These are phyloP conservation scores for Drosophila melanogaster DNA, from an alignment of 1,140 invertebrate genomes.

Conservation along the genomic window DNA sequence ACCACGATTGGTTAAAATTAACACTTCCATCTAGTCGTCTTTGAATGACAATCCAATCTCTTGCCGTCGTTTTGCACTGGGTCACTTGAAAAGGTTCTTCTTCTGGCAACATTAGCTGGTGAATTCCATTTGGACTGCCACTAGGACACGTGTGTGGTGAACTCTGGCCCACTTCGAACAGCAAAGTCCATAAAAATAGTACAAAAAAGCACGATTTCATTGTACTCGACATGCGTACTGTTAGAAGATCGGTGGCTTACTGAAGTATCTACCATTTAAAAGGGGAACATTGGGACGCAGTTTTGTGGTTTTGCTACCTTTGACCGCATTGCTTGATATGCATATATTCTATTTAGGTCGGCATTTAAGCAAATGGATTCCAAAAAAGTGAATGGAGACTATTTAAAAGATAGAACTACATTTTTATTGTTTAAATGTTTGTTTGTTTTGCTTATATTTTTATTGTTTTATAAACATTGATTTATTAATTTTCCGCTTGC, in stretches of 20 bases:
- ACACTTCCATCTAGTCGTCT: slow-evolving; percentile 86
- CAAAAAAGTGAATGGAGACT: too few species aligned
- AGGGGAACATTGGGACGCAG: neutral
- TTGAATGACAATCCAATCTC: slow-evolving; percentile 87
- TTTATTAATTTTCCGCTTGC: slow-evolving; percentile 37
- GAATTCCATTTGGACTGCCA: neutral
- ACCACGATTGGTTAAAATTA: slow-evolving; percentile 87
- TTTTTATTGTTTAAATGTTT: too few species aligned
- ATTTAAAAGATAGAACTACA: too few species aligned
- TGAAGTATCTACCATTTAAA: neutral
- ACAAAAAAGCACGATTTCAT: neutral
- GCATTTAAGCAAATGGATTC: too few species aligned
- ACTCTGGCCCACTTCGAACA: neutral
- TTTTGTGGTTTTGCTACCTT: neutral
- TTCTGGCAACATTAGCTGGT: neutral
- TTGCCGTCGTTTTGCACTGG: neutral
- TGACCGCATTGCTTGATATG: too few species aligned
- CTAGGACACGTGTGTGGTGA: neutral
- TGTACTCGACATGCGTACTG: neutral
- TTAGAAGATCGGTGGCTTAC: neutral
- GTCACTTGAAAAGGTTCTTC: neutral
- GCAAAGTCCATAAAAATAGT: neutral
- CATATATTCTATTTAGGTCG: too few species aligned
- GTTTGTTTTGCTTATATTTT: too few species aligned
- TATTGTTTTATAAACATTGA: too few species aligned